A percentile compares a stretch with the other conserved stretches of the same genome.
phyloP scores from a whole-genome alignment of 2,797 vertebrate genomes.

The Allochrocebus solatus region DNA sequence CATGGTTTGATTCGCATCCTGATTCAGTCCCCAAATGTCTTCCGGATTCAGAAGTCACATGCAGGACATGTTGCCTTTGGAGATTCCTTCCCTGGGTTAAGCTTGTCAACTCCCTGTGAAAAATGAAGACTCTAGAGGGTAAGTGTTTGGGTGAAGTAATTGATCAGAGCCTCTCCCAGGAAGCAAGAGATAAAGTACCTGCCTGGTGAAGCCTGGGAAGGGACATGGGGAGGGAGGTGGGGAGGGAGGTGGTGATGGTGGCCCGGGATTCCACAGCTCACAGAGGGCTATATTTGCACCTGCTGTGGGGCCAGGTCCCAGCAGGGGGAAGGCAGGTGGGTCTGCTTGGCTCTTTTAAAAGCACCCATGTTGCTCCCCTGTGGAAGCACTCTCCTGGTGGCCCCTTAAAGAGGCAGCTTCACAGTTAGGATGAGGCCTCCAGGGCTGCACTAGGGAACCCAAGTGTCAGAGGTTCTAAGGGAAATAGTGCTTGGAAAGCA shows the following conservation, averaged over 20 bases:
- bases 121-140: not conserved
- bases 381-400: not conserved
- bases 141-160: not conserved
- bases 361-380: fast-evolving
- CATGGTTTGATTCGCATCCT: not conserved
- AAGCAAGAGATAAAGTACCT: not conserved
- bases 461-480: not conserved
- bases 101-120: not conserved
- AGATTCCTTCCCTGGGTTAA: not conserved
- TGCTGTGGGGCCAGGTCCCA: too few relatives aligned
- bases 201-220: not conserved
- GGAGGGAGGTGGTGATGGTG: not conserved
- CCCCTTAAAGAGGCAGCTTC: not conserved
- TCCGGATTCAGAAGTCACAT: not conserved
- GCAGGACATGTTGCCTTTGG: not conserved
- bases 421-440: not conserved
- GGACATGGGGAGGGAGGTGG: not conserved
- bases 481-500: not conserved
- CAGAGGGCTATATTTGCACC: fast-evolving
- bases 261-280: fast-evolving
- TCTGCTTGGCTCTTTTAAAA: not conserved
- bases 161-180: not conserved
- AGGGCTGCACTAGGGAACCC: not conserved
- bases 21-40: not conserved
- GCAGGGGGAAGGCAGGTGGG: not conserved